Evolutionary conservation across 2,888 invertebrate species (phyloP).

Genomic region (Parnassius orleans): DNA sequence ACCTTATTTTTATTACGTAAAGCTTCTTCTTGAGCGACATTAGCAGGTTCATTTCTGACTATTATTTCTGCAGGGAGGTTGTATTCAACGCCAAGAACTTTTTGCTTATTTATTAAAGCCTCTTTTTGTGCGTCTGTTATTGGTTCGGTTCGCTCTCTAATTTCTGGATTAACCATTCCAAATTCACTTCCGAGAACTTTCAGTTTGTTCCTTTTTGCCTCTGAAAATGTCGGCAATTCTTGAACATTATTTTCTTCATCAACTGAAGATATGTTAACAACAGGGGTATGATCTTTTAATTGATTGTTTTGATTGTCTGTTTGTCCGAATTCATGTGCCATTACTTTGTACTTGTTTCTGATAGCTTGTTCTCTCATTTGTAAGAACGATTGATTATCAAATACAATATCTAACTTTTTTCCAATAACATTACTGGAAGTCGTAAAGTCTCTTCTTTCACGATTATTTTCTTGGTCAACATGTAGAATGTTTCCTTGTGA

Average conservation of each 20-base stretch:
- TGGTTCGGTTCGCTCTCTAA: conserved; percentile 38
- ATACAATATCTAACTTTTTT: conserved; percentile 45
- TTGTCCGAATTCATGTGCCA: conserved; percentile 72
- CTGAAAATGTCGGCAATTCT: conserved; percentile 47
- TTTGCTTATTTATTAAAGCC: conserved; percentile 82
- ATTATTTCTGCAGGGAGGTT: conserved; percentile 56
- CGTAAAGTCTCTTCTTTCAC: conserved; percentile 38
- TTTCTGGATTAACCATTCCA: conserved; percentile 35
- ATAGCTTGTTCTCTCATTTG: conserved; percentile 67
- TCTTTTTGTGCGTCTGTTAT: conserved; percentile 78
- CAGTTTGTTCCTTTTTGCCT: conserved; percentile 61
- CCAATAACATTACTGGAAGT: conserved; percentile 64
- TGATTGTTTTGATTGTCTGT: conserved; percentile 57
- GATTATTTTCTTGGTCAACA: conserved; percentile 38
- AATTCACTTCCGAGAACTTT: conserved; percentile 62
- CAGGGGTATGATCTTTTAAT: conserved; percentile 36
- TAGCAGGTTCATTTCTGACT: conserved; percentile 50
- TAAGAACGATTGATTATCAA: conserved; percentile 57
- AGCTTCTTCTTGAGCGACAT: conserved; percentile 66
- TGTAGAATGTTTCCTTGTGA: conserved; percentile 61
- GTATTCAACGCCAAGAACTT: conserved; percentile 82
- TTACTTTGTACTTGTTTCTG: conserved; percentile 74
- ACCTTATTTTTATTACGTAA: conserved; percentile 54
- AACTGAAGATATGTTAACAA: conserved; percentile 40
- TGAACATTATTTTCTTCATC: conserved; percentile 57